Conservation (phyloP, 2,113 vertebrate genomes). For the Leptobrachium leishanense region DNA sequence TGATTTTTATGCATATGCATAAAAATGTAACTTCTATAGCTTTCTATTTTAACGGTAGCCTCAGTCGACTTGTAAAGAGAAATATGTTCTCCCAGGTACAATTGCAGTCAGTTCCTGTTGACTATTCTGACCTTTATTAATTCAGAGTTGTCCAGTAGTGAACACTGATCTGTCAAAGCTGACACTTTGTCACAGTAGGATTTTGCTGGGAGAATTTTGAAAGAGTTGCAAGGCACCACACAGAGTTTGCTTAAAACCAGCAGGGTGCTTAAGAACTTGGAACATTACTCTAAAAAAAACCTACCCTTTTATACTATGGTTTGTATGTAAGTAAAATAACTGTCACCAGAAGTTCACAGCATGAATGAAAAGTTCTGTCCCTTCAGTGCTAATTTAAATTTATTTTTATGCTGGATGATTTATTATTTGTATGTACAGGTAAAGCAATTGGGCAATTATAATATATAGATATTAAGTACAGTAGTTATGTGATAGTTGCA, state of each 20-base stretch:
- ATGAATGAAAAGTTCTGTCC: slow-evolving; percentile 46
- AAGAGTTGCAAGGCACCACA: slow-evolving; percentile 58
- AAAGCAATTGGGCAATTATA: no score
- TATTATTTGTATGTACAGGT: no score
- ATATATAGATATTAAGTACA: no score
- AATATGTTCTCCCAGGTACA: slow-evolving; percentile 27
- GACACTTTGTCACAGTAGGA: slow-evolving; percentile 67
- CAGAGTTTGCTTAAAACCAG: slow-evolving; percentile 50
- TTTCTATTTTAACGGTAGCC: slow-evolving; percentile 7
- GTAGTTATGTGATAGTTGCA: no score
- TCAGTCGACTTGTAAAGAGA: slow-evolving; percentile 10
- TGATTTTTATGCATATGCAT: no score
- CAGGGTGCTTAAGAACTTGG: slow-evolving; percentile 43
- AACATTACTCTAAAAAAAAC: slow-evolving; percentile 45
- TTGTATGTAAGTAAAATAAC: slow-evolving; percentile 48
- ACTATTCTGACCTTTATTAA: slow-evolving; percentile 78
- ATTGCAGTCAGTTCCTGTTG: slow-evolving; percentile 59
- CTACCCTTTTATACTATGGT: slow-evolving; percentile 36
- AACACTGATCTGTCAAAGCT: slow-evolving; percentile 66
- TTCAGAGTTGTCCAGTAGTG: slow-evolving; percentile 66
- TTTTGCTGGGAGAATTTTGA: slow-evolving; percentile 66
- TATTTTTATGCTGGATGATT: background rate
- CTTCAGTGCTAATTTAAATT: slow-evolving; percentile 4
- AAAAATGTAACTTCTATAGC: no score
- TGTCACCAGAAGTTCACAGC: slow-evolving; percentile 49